Base-by-base conservation (phyloP, 2,113 vertebrate species). In the Tetraodon nigroviridis region DNA sequence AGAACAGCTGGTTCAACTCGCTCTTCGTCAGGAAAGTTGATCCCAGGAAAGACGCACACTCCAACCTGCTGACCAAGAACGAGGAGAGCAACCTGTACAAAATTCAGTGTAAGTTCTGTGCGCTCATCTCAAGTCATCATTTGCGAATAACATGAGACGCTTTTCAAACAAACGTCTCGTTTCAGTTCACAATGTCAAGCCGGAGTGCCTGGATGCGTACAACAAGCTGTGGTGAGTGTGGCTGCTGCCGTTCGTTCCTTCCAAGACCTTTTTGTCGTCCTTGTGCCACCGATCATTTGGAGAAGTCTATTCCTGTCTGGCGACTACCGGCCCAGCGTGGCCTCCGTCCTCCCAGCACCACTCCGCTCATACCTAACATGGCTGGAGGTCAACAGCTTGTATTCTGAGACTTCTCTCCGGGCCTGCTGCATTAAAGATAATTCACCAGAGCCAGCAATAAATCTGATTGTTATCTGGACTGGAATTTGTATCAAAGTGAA, bases 161-260 rank as follows among this genome's bases (percentile, higher is more conserved):
- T 42, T 58, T 20, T 51, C n/a, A 13, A 20, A 53, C 24, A 2
- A 19, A 29, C 5, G 32, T 68, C 69, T 85, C 73, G 64, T 94
- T 94, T 76, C 92, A 99, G 96, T 99, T 92, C 96, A 99, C 87
- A 99, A 96, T 76, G 96, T 99, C 71, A 99, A 99, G 79, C 96
- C 96, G 17, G 96, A 99, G 82, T 99, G 89, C 88, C 92, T 97
- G 79, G 96, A 96, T 3, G 88, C 91, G 55, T 99, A 99, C 92
- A 99, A 98, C 91, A 94, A 94, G 88, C 92, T 98, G 76, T 97
- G 95, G 96, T 98, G 90, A 93, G 94, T 84, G 54, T 51, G 57
- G 13, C 49, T 37, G 32, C 10, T 37, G 12, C 12, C 32, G 12
- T 37, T 37, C 8, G 12, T 37, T 37, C 11, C 8, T 37, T 2